phyloP scores from a whole-genome alignment of 1,140 invertebrate genomes.

The Macrobrachium nipponense region DNA sequence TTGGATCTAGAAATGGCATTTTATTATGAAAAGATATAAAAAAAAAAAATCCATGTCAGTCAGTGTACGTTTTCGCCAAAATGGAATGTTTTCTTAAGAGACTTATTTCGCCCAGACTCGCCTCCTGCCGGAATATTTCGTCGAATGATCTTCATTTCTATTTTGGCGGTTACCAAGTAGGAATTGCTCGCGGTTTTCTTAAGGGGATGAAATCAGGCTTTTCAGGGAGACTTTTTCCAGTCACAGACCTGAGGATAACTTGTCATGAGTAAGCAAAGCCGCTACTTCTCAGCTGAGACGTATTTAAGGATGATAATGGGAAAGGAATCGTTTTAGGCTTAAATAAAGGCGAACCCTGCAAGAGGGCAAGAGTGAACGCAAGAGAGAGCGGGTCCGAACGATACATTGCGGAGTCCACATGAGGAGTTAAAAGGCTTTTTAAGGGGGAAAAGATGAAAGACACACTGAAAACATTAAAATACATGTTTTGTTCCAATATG shows the following conservation, averaged over 20 bases:
- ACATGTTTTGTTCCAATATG: not conserved
- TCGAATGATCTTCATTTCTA: not conserved
- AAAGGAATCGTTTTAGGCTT: no score
- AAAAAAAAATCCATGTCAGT: slow-evolving; percentile 52
- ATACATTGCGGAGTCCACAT: slow-evolving; percentile 21
- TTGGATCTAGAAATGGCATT: slow-evolving; percentile 38
- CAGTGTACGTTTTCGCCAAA: slow-evolving; percentile 58
- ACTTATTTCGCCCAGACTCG: slow-evolving; percentile 6
- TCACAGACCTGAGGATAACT: no score
- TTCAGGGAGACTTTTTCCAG: no score
- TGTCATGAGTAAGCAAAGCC: no score
- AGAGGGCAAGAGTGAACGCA: slow-evolving; percentile 43
- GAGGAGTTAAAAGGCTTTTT: slow-evolving; percentile 61
- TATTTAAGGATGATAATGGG: no score
- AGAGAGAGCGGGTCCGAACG: slow-evolving; percentile 15
- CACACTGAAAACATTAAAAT: slow-evolving; percentile 52
- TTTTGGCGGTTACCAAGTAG: not conserved
- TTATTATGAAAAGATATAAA: slow-evolving; percentile 43
- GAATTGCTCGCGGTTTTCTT: no score
- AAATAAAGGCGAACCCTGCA: slow-evolving; percentile 19
- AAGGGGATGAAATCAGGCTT: no score
- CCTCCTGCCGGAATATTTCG: slow-evolving; percentile 18
- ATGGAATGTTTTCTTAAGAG: slow-evolving; percentile 58
- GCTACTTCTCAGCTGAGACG: no score
- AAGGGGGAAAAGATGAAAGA: slow-evolving; percentile 15